These are phyloP conservation scores for Campylomormyrus numenius DNA, from an alignment of 2,113 vertebrate genomes.

Conservation along the genomic window DNA sequence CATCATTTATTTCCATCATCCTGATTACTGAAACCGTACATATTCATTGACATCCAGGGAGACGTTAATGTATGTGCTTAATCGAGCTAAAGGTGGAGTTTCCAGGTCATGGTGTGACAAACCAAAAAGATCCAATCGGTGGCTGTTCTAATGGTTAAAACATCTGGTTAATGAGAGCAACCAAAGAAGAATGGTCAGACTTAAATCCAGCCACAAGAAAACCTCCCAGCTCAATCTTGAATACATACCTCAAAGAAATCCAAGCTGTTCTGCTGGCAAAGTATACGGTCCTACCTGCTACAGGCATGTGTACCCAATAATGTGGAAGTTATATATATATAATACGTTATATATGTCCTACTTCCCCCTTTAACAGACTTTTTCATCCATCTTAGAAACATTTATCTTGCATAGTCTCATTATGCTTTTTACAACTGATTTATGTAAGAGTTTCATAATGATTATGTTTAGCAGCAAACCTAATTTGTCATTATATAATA, in stretches of 20 bases:
- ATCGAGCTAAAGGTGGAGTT: background rate
- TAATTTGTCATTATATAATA: background rate
- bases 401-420: background rate
- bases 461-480: background rate
- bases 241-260: background rate
- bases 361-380: background rate
- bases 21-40: background rate
- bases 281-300: background rate
- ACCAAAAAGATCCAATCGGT: background rate
- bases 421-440: background rate
- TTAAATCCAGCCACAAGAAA: background rate
- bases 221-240: background rate
- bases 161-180: background rate
- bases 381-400: background rate
- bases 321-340: background rate
- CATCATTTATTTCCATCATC: background rate
- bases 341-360: background rate
- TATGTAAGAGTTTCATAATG: background rate
- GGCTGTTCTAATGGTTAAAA: background rate
- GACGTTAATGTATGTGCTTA: background rate
- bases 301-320: background rate
- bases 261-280: background rate
- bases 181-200: background rate
- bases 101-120: background rate
- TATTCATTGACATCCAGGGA: background rate